Conservation (phyloP, 2,888 invertebrate genomes). For the Drosophila atripex region DNA sequence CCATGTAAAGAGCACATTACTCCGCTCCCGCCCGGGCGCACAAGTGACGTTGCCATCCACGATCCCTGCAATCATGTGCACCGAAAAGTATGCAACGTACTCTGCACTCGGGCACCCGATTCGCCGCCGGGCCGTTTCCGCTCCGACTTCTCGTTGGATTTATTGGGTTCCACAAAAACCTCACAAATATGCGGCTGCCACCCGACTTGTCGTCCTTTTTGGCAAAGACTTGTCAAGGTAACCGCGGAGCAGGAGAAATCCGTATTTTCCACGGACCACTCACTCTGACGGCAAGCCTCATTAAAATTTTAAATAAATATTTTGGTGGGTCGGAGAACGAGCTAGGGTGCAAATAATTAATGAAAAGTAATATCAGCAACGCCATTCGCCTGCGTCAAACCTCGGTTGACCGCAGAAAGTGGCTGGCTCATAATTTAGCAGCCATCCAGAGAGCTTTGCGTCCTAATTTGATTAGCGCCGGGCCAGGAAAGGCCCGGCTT, state of each 20-base stretch:
- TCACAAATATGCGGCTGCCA: constrained; percentile 43
- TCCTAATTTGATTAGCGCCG: constrained; percentile 67
- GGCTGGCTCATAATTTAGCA: constrained; percentile 41
- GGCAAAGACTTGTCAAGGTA: constrained; percentile 59
- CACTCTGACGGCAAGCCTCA: constrained; percentile 49
- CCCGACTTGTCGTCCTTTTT: constrained; percentile 13
- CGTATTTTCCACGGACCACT: constrained; percentile 25
- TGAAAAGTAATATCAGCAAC: constrained; percentile 65
- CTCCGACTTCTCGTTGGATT: constrained; percentile 6
- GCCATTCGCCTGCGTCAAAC: constrained; percentile 48
- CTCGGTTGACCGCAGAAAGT: constrained; percentile 63
- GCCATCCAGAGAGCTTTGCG: constrained; percentile 25
- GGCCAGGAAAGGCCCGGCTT: constrained; percentile 32
- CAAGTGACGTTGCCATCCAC: constrained; percentile 15
- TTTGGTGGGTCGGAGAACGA: constrained; percentile 23
- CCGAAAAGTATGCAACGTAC: constrained; percentile 66
- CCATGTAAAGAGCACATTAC: constrained; percentile 50
- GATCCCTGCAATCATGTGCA: constrained; percentile 68
- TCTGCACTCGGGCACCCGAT: not conserved
- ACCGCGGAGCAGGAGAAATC: constrained; percentile 31
- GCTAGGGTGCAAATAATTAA: constrained; percentile 67
- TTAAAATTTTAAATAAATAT: constrained; percentile 72
- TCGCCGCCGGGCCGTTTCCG: not conserved
- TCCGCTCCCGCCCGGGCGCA: not conserved
- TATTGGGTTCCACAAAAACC: constrained; percentile 37